phyloP scores from a whole-genome alignment of 2,888 invertebrate species.

The Gryllus longicercus region DNA sequence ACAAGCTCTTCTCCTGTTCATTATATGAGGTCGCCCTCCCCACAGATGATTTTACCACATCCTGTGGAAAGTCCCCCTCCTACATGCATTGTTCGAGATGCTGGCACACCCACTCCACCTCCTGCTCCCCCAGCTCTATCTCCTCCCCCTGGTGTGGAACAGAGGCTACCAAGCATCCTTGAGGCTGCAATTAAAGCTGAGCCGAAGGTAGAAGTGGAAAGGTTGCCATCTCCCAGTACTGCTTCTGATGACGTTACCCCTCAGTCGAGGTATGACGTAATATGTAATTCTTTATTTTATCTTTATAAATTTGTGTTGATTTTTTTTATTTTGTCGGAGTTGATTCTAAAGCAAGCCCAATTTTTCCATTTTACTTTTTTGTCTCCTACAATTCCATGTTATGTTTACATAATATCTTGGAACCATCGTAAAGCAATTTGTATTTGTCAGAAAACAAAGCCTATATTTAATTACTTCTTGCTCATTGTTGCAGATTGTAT shows the following conservation, averaged over 20 bases:
- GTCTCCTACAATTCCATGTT: too few relatives aligned
- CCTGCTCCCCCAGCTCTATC: conserved; percentile 28
- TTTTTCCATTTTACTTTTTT: too few relatives aligned
- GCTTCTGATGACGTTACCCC: conserved; percentile 50
- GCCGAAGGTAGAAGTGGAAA: conserved; percentile 72
- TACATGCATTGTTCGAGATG: not conserved
- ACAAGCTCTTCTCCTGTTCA: conserved; percentile 20
- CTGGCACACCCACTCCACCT: conserved; percentile 25
- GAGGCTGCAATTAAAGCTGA: conserved; percentile 86
- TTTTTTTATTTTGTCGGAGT: not conserved
- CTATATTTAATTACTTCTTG: too few relatives aligned
- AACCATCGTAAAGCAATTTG: too few relatives aligned
- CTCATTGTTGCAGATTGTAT: conserved; percentile 49
- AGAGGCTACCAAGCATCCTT: conserved; percentile 64
- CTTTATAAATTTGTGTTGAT: not conserved
- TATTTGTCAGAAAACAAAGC: too few relatives aligned
- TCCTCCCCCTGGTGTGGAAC: conserved; percentile 42
- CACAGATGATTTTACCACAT: not conserved
- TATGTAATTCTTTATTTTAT: too few relatives aligned
- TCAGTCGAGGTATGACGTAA: conserved; percentile 42
- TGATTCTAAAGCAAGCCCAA: not conserved
- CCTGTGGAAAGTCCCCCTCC: conserved; percentile 19
- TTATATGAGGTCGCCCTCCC: conserved; percentile 22
- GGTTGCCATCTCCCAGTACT: conserved; percentile 50
- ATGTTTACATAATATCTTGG: too few relatives aligned